Percentiles rank a stretch among this genome's conserved stretches.
These are phyloP conservation scores for Scomber japonicus DNA, from an alignment of 2,113 vertebrate genomes.

Conservation along the genomic window DNA sequence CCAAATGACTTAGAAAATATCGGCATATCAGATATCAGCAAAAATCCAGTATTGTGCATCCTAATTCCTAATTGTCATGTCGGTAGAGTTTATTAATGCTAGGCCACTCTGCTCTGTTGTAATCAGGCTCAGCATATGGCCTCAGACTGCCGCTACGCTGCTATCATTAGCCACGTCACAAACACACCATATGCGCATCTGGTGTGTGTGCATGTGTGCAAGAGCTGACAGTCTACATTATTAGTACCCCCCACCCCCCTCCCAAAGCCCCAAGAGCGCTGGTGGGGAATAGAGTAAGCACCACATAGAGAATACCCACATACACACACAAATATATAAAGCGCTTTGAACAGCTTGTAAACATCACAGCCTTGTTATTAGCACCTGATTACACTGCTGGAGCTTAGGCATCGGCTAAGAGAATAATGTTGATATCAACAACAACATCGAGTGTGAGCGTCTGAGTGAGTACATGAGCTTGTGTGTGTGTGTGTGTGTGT, in stretches of 20 bases:
- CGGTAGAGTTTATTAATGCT: constrained; percentile 70
- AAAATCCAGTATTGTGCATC: no score
- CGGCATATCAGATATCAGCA: no score
- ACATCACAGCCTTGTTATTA: constrained; percentile 77
- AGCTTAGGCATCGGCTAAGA: constrained; percentile 62
- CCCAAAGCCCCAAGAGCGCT: constrained; percentile 44
- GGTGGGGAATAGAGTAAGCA: constrained; percentile 46
- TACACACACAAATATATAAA: constrained; percentile 29
- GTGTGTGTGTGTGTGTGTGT: not conserved
- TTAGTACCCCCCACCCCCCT: constrained; percentile 39
- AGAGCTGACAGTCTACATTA: constrained; percentile 66
- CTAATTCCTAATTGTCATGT: constrained; percentile 62
- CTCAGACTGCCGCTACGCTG: constrained; percentile 60
- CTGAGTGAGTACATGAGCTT: not conserved
- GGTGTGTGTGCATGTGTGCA: constrained; percentile 42
- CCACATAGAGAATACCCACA: constrained; percentile 38
- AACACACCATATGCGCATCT: constrained; percentile 68
- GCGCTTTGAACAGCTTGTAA: constrained; percentile 73
- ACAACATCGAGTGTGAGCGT: constrained; percentile 25
- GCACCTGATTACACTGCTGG: constrained; percentile 75
- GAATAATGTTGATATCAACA: constrained; percentile 65
- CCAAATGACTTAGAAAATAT: no score
- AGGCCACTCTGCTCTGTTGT: constrained; percentile 60
- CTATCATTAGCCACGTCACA: constrained; percentile 73
- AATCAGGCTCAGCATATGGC: constrained; percentile 78